Evolutionary conservation across 2,888 invertebrate genomes (phyloP), one percentile per base, ranked within the genome.

Genomic region (Thysanoteuthis rhombus): DNA sequence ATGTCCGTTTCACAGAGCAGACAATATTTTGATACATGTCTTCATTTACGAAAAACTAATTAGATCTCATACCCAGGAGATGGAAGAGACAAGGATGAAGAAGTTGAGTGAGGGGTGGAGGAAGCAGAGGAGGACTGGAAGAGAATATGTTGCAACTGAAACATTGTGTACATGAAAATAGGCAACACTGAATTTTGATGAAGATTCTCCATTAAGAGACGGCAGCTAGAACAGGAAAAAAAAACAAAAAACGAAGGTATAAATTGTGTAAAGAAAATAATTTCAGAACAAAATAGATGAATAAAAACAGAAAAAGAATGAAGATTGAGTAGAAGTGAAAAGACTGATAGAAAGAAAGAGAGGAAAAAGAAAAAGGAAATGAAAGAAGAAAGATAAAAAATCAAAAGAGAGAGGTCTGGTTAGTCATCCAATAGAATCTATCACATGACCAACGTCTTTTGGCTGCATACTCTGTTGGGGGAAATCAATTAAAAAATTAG

Each of bases 1-100:
- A 75, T 75, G 75, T 75, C 75, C 75, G 75, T 75, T 75, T 75
- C 75, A n/a, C 75, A 75, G 75, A n/a, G n/a, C 36, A 75, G n/a
- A 75, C 75, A 75, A 75, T 75, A 36, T 75, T 75, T 75, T 75
- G 75, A 75, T 75, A 75, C 75, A 75, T 36, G 75, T 75, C 75
- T 75, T 75, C 75, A 75, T 75, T 75, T 75, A 75, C n/a, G n/a
- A 75, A 75, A 75, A 75, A 75, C 75, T 75, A 75, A 75, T 75
- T 75, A 75, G n/a, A 75, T 75, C 75, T 36, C n/a, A 75, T 75
- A 75, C 75, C 75, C 75, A 75, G 75, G 75, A 75, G 75, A 75
- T n/a, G 75, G 36, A n/a, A 36, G 12, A n/a, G n/a, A 75, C 36
- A 36, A 4, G 4, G 75, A n/a, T 36, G 25, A n/a, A 36, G 75